A percentile compares a stretch with the other conserved stretches of the same genome.
Conservation (phyloP, 2,113 vertebrate genomes). For the Myanophis thanlyinensis region DNA sequence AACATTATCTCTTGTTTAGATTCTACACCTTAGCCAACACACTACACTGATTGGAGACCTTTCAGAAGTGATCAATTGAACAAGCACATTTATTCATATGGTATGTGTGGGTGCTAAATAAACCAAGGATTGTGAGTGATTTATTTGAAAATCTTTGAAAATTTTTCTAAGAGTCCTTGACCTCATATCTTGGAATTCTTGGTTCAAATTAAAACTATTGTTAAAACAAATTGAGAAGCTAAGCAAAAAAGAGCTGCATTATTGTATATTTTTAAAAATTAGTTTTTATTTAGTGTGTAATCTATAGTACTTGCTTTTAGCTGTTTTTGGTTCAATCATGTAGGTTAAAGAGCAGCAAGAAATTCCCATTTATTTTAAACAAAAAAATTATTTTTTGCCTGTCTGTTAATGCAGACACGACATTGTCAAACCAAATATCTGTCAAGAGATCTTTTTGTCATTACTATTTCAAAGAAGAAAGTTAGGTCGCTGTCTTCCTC, state of each 20-base stretch:
- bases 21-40: background rate
- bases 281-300: conserved; percentile 17
- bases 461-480: conserved; percentile 4
- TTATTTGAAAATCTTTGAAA: conserved; percentile 33
- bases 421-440: background rate
- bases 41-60: conserved; percentile 25
- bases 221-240: conserved; percentile 34
- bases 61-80: conserved; percentile 12
- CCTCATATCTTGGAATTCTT: conserved; percentile 25
- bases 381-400: background rate
- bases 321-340: conserved; percentile 36
- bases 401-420: conserved; percentile 10
- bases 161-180: conserved; percentile 20
- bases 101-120: conserved; percentile 37
- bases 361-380: conserved; percentile 21
- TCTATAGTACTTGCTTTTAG: conserved; percentile 28
- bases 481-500: background rate
- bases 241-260: conserved; percentile 18
- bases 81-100: conserved; percentile 35
- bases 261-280: background rate
- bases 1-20: background rate
- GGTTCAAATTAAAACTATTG: conserved; percentile 49
- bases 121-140: conserved; percentile 28
- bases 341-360: conserved; percentile 34
- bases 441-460: background rate